Evolutionary conservation across 2,113 vertebrate genomes (phyloP), one percentile per base, ranked within the genome.

Genomic region (Orycteropus afer): DNA sequence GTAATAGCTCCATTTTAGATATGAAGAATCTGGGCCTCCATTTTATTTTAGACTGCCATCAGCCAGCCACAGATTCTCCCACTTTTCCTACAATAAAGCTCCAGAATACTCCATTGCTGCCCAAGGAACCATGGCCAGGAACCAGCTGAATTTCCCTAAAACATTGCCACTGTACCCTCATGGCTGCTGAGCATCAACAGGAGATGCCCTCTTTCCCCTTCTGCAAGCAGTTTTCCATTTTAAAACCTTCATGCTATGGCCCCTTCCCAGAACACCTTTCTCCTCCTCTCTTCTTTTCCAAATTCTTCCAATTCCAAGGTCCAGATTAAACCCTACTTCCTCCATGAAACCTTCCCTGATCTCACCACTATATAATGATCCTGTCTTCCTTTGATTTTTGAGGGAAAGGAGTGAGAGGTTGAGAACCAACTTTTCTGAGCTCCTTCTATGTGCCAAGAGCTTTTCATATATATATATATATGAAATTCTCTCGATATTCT

Each of bases 101-200:
- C 11, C 65, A 7, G 4, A 71, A 37, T 47, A 47, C 37, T 25
- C 22, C 42, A 0, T 32, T 0, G 0, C 71, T 22, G 47, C n/a
- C 25, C 45, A 0, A 1, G 13, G 11, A 74, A 6, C 61, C 25
- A 0, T 0, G 0, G 59, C 12, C 27, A 23, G 47, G 61, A 13
- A 13, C 55, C 17, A 1, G 17, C 7, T 4, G 18, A 42, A 8
- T 7, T 10, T n/a, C 55, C 59, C 23, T 11, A 17, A 79, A 20
- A 45, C 23, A 25, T 17, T 9, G 25, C 25, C 45, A 8, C 15
- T 61, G 3, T 7, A 15, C 37, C 18, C 4, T 8, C 29, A 0
- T 0, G 0, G 47, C 27, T 17, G 15, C 1, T 15, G 63, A 25
- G 83, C 18, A 45, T 5, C 29, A 42, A 4, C 37, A 47, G 45